These are phyloP conservation scores for Mylabris phalerata DNA, from an alignment of 1,140 invertebrate species.

Conservation along the genomic window DNA sequence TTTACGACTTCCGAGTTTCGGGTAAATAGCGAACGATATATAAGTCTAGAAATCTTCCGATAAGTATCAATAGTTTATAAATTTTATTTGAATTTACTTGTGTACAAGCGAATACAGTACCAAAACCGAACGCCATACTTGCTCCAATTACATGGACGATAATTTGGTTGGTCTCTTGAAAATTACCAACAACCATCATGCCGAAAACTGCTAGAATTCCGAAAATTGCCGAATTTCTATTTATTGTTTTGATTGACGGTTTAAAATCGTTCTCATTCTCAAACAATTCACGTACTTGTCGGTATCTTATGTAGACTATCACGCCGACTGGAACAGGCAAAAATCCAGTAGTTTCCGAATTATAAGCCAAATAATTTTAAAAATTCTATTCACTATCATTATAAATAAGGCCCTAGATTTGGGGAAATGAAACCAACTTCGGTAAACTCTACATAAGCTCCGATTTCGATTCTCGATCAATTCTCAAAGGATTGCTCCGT, in stretches of 20 bases:
- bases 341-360: too few species aligned
- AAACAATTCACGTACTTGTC: constrained; percentile 9
- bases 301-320: constrained; percentile 11
- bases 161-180: constrained; percentile 62
- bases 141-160: constrained; percentile 59
- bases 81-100: constrained; percentile 43
- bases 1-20: constrained; percentile 47
- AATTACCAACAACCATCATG: constrained; percentile 60
- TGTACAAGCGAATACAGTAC: constrained; percentile 50
- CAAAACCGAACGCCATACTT: constrained; percentile 53
- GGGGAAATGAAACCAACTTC: too few species aligned
- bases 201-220: constrained; percentile 50
- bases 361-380: too few species aligned
- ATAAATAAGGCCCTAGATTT: too few species aligned
- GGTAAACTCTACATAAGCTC: too few species aligned
- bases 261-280: constrained; percentile 39
- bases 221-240: constrained; percentile 28
- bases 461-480: too few species aligned
- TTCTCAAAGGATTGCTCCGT: too few species aligned
- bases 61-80: not conserved
- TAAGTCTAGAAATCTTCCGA: constrained; percentile 45
- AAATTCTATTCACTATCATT: too few species aligned
- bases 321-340: constrained; percentile 2
- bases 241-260: not conserved
- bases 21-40: constrained; percentile 56